Percentiles rank a stretch among this genome's conserved stretches.
Conservation (phyloP, 2,113 vertebrate genomes). For the Argyrosomus japonicus region DNA sequence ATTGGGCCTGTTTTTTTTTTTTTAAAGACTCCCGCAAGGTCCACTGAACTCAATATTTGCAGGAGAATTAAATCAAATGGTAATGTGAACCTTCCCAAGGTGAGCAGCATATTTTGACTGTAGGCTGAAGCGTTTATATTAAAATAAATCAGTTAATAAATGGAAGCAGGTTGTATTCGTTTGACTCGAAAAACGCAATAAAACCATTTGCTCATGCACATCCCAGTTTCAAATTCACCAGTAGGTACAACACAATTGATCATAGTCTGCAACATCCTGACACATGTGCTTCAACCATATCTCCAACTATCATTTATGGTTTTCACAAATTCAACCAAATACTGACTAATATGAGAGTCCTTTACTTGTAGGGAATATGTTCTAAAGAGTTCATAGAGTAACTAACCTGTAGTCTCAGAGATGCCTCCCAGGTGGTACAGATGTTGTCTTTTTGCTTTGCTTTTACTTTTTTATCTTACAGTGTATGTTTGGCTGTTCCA, state of each 20-base stretch:
- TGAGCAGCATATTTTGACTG: conserved; percentile 22
- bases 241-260: background rate
- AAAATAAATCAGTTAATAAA: conserved; percentile 15
- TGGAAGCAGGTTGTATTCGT: conserved; percentile 9
- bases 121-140: conserved; percentile 11
- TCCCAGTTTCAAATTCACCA: background rate
- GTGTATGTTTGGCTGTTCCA: background rate
- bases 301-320: background rate
- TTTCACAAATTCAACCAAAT: conserved; percentile 1
- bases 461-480: conserved; percentile 3
- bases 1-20: conserved; percentile 19
- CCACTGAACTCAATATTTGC: conserved; percentile 40
- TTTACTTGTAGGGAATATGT: conserved; percentile 6
- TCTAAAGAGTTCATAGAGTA: conserved; percentile 20
- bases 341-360: background rate
- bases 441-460: conserved; percentile 12
- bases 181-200: conserved; percentile 22
- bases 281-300: background rate
- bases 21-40: conserved; percentile 39
- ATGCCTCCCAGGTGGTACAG: background rate
- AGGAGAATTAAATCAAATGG: conserved; percentile 52
- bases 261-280: background rate
- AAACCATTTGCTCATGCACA: conserved; percentile 10
- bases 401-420: conserved; percentile 22
- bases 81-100: conserved; percentile 38